These are phyloP conservation scores for Spinus olivaceus DNA, from an alignment of 2,797 vertebrate genomes.

Conservation along the genomic window DNA sequence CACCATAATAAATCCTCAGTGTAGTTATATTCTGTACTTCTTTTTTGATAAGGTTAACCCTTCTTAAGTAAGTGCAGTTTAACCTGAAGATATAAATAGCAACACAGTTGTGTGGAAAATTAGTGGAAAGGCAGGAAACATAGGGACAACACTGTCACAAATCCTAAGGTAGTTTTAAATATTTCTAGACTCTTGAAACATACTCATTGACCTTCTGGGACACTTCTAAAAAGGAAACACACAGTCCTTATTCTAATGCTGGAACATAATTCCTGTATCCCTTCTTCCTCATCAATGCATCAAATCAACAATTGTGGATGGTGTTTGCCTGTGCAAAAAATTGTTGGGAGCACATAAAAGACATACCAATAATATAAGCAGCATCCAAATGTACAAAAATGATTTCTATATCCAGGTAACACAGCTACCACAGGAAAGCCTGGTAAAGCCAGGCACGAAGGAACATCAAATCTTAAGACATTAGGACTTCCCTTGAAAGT, in stretches of 20 bases:
- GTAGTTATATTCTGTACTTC: neutral
- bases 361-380: neutral
- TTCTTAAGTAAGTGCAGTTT: neutral
- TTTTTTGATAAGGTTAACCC: neutral
- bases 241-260: neutral
- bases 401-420: rapidly evolving
- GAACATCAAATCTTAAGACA: neutral
- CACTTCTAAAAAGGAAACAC: neutral
- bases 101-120: neutral
- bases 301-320: neutral
- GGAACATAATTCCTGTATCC: neutral
- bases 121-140: neutral
- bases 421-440: neutral
- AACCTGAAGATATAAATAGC: neutral
- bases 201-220: neutral
- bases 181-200: neutral
- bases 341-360: neutral
- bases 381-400: neutral
- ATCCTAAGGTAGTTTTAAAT: neutral
- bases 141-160: neutral
- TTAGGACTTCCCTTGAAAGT: neutral
- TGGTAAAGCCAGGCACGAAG: neutral
- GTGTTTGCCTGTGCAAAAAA: neutral
- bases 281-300: neutral
- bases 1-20: neutral